These are phyloP conservation scores for Drosophila fungiperda DNA, from an alignment of 2,888 invertebrate genomes.

Conservation along the genomic window DNA sequence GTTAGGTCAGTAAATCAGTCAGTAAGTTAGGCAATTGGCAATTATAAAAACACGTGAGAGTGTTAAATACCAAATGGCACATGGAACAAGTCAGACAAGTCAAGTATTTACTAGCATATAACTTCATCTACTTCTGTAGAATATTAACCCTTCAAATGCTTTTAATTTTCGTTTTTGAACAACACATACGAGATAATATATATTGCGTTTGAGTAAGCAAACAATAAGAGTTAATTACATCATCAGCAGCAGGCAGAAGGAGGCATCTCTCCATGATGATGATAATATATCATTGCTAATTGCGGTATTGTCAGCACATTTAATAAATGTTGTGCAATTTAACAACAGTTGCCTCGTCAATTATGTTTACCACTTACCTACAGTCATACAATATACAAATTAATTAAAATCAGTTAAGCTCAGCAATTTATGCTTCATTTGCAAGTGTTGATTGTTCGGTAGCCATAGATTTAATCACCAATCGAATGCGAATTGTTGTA, in stretches of 20 bases:
- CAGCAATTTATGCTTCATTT: constrained; percentile 59
- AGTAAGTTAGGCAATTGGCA: constrained; percentile 19
- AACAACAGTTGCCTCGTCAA: constrained; percentile 22
- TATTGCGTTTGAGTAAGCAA: constrained; percentile 29
- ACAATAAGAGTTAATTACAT: constrained; percentile 49
- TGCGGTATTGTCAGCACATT: constrained; percentile 51
- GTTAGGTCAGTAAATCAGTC: constrained; percentile 21
- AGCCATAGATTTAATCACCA: constrained; percentile 62
- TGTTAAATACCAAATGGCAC: constrained; percentile 62
- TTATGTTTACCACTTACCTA: constrained; percentile 37
- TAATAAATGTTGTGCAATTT: constrained; percentile 54
- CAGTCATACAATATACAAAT: constrained; percentile 13
- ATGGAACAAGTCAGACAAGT: constrained; percentile 69
- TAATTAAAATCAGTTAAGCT: constrained; percentile 30
- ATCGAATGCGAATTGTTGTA: constrained; percentile 39
- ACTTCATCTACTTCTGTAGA: constrained; percentile 6
- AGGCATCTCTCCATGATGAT: constrained; percentile 13
- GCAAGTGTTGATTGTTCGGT: constrained; percentile 75
- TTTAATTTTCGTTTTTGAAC: constrained; percentile 1
- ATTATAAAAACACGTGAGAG: constrained; percentile 71
- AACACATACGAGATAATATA: constrained; percentile 13
- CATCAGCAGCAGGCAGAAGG: constrained; percentile 26
- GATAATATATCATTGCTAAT: constrained; percentile 53
- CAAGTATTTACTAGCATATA: constrained; percentile 11
- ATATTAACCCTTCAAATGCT: constrained; percentile 20